Percentiles rank a stretch among this genome's conserved stretches.
Conservation (phyloP, 2,888 invertebrate genomes). For the Epicampocera succincta region DNA sequence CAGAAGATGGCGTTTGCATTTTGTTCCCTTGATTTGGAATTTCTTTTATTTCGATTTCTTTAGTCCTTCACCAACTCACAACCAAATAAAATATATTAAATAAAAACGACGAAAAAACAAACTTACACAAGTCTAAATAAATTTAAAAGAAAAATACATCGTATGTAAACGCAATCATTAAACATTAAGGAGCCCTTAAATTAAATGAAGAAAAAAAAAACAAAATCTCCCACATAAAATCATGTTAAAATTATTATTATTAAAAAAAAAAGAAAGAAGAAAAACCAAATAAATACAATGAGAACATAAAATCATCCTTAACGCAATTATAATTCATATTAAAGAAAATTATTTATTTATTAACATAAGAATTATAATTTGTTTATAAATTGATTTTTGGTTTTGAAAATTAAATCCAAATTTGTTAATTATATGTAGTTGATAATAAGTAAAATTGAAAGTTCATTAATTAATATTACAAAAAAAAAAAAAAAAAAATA, state of each 20-base stretch:
- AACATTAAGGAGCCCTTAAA: slow-evolving; percentile 60
- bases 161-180: slow-evolving; percentile 67
- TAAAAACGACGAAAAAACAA: neutral
- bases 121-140: slow-evolving; percentile 34
- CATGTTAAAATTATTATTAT: slow-evolving; percentile 67
- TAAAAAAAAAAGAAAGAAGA: slow-evolving; percentile 67
- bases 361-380: neutral
- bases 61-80: neutral
- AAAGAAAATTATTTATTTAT: slow-evolving; percentile 12
- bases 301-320: slow-evolving; percentile 10
- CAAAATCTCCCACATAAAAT: slow-evolving; percentile 50
- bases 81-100: slow-evolving; percentile 28
- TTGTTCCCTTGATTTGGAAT: neutral
- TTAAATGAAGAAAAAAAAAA: slow-evolving; percentile 19
- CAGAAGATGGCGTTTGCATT: neutral
- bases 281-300: slow-evolving; percentile 56
- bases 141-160: slow-evolving; percentile 51
- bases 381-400: too few species aligned
- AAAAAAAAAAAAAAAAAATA: too few species aligned
- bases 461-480: slow-evolving; percentile 39
- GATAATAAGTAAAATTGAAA: slow-evolving; percentile 70
- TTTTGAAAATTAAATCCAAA: neutral
- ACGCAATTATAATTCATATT: slow-evolving; percentile 1
- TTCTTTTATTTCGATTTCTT: neutral
- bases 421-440: slow-evolving; percentile 77